phyloP scores from a whole-genome alignment of 2,113 vertebrate genomes.

The Hystrix cristata region DNA sequence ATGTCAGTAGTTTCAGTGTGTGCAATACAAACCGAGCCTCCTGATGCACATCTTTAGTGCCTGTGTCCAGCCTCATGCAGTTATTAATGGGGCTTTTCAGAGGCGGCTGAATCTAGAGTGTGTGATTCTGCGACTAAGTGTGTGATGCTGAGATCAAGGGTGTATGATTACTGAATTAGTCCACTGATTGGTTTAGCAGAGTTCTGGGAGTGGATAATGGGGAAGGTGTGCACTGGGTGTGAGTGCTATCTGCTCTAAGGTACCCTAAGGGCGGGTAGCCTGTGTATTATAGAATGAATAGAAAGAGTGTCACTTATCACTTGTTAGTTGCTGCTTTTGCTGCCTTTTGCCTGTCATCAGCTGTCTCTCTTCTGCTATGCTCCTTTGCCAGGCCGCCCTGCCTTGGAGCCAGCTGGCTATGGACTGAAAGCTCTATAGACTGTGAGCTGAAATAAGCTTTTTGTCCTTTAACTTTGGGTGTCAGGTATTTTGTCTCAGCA shows the following conservation, averaged over 20 bases:
- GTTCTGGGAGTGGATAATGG: not conserved
- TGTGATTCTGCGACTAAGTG: not conserved
- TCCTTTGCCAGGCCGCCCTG: not conserved
- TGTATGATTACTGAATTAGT: not conserved
- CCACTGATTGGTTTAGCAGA: not conserved
- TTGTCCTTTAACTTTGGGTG: not conserved
- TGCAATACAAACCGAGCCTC: not conserved
- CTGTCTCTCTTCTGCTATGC: not conserved
- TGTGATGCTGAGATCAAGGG: not conserved
- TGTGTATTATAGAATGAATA: not conserved
- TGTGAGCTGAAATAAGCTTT: not conserved
- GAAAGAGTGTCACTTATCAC: not conserved
- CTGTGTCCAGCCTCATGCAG: not conserved
- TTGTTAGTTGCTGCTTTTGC: not conserved
- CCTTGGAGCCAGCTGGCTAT: not conserved
- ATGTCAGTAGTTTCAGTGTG: not conserved
- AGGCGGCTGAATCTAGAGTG: not conserved
- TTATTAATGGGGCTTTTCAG: not conserved
- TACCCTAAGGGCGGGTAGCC: not conserved
- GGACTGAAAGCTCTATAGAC: not conserved
- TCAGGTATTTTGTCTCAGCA: not conserved
- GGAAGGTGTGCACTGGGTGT: not conserved
- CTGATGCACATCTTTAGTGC: not conserved
- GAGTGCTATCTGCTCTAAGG: not conserved
- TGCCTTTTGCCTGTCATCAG: not conserved